phyloP scores from a whole-genome alignment of 2,888 invertebrate genomes.

The Monopis laevigella region DNA sequence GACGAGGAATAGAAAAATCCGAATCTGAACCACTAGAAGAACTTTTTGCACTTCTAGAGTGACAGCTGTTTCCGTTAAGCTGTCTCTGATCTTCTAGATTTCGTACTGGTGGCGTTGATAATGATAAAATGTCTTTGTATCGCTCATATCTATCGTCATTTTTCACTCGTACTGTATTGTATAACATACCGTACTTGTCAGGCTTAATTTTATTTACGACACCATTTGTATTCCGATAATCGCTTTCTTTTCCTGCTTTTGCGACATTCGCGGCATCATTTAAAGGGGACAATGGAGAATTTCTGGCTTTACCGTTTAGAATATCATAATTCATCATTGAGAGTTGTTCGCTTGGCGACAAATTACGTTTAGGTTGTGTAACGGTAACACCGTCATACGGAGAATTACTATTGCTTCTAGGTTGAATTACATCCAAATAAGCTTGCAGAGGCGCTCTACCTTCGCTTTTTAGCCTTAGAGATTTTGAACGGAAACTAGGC shows the following conservation, averaged over 20 bases:
- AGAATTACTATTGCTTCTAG: conserved; percentile 28
- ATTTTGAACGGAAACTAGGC: conserved; percentile 62
- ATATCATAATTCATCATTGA: conserved; percentile 59
- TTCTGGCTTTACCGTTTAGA: conserved; percentile 16
- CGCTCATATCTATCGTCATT: conserved; percentile 58
- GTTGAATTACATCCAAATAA: conserved; percentile 43
- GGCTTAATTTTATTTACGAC: conserved; percentile 51
- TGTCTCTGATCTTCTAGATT: conserved; percentile 25
- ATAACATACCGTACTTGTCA: conserved; percentile 56
- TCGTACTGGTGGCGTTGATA: conserved; percentile 27
- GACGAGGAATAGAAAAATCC: conserved; percentile 85
- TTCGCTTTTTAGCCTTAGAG: conserved; percentile 61
- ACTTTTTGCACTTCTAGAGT: conserved; percentile 55
- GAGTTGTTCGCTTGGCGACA: conserved; percentile 61
- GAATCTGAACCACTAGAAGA: conserved; percentile 67
- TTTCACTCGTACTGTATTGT: conserved; percentile 61
- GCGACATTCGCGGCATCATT: conserved; percentile 15
- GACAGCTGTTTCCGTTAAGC: conserved; percentile 43
- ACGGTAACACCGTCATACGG: conserved; percentile 53
- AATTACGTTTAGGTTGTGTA: conserved; percentile 61
- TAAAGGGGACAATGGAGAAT: not conserved
- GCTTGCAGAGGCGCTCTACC: conserved; percentile 51
- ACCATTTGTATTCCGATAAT: conserved; percentile 54
- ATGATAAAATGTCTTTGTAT: conserved; percentile 50
- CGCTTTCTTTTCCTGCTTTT: conserved; percentile 53